Conservation (phyloP, 2,797 vertebrate species). For the Melanotaenia pygmaea region DNA sequence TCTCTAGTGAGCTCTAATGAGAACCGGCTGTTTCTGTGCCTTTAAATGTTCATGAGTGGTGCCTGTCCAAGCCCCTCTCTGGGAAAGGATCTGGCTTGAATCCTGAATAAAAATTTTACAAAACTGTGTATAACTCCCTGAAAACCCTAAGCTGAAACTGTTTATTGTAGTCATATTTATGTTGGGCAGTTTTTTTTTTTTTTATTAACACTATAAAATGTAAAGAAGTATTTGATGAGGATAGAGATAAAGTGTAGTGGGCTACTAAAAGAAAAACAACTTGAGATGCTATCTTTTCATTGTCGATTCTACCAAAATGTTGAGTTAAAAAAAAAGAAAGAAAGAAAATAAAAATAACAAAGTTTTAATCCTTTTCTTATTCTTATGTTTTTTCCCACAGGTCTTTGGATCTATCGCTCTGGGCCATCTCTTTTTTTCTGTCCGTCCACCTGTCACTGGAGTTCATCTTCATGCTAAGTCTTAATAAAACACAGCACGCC, state of each 20-base stretch:
- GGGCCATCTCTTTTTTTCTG: slow-evolving; percentile 23
- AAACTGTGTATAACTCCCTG: not conserved
- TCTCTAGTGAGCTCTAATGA: too few species aligned
- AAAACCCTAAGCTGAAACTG: not conserved
- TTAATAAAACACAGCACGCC: slow-evolving; percentile 57
- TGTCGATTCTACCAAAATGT: too few species aligned
- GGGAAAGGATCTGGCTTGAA: not conserved
- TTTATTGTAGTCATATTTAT: not conserved
- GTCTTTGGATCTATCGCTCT: slow-evolving; percentile 38
- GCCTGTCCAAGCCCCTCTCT: too few species aligned
- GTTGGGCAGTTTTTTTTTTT: too few species aligned
- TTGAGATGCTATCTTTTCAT: not conserved
- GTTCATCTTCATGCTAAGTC: slow-evolving; percentile 76
- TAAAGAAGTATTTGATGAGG: not conserved
- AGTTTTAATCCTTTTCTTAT: not conserved
- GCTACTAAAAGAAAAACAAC: not conserved
- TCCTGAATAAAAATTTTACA: not conserved
- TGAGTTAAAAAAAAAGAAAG: not conserved
- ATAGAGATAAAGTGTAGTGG: not conserved
- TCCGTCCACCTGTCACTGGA: slow-evolving; percentile 31
- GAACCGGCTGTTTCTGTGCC: too few species aligned
- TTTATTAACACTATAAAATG: too few species aligned
- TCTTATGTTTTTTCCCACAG: slow-evolving; percentile 46
- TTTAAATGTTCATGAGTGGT: too few species aligned
- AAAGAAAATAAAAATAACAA: too few species aligned